phyloP scores from a whole-genome alignment of 2,113 vertebrate genomes.

The Heloderma charlesbogerti region DNA sequence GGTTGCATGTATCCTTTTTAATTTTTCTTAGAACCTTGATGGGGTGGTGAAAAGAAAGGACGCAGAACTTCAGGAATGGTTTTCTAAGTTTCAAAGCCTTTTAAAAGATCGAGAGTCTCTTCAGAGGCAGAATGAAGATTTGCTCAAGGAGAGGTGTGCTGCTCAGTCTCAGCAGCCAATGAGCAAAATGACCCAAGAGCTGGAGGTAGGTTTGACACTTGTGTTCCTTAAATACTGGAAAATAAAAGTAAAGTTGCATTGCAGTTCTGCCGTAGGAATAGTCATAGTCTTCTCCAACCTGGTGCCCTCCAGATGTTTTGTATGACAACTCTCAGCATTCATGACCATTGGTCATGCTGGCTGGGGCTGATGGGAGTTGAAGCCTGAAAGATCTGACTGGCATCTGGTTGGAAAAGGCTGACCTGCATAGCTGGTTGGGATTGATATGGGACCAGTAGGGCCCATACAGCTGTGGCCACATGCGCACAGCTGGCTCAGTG shows the following conservation, averaged over 20 bases:
- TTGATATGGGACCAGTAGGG: neutral
- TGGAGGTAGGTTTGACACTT: slow-evolving; percentile 79
- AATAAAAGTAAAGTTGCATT: neutral
- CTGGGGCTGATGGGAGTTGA: no score
- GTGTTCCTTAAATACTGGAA: neutral
- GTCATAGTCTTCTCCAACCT: neutral
- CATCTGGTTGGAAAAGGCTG: neutral
- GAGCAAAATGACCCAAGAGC: slow-evolving; percentile 81
- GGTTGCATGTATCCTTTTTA: slow-evolving; percentile 31
- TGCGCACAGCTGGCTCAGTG: neutral
- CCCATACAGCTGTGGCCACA: neutral
- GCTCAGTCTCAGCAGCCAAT: slow-evolving; percentile 82
- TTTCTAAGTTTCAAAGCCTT: slow-evolving; percentile 81
- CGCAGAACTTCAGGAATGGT: slow-evolving; percentile 82
- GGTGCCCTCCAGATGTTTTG: neutral
- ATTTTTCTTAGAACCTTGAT: slow-evolving; percentile 82
- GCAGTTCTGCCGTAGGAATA: neutral
- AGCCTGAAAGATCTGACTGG: no score
- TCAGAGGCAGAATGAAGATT: slow-evolving; percentile 81
- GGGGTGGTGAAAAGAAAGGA: slow-evolving; percentile 85
- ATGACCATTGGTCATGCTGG: no score
- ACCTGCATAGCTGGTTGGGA: no score
- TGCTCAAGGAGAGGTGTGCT: slow-evolving; percentile 83
- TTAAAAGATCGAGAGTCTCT: slow-evolving; percentile 83
- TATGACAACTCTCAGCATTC: neutral